Evolutionary conservation across 1,140 invertebrate species (phyloP).

Genomic region (Drosophila mojavensis): DNA sequence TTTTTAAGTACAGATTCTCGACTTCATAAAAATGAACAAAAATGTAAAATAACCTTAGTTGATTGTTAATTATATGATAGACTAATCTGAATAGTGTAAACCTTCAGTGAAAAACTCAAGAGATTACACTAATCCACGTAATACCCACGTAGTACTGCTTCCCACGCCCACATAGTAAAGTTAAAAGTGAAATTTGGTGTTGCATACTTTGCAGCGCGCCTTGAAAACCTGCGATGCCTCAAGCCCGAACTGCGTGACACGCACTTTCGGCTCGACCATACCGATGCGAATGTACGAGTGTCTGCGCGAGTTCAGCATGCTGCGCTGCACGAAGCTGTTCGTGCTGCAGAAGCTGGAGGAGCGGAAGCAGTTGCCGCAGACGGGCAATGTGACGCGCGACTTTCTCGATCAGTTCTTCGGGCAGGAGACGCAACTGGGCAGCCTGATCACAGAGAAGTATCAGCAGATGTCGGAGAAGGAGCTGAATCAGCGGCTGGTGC

Average conservation of each 20-base stretch:
- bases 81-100: too few relatives aligned
- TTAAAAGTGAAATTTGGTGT: conserved; percentile 1
- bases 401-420: conserved; percentile 80
- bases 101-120: too few relatives aligned
- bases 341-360: conserved; percentile 80
- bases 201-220: conserved; percentile 46
- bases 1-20: too few relatives aligned
- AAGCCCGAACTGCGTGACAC: conserved; percentile 57
- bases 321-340: conserved; percentile 83
- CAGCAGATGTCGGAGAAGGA: conserved; percentile 71
- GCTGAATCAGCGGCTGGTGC: conserved; percentile 68
- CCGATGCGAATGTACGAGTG: conserved; percentile 82
- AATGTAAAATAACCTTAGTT: too few relatives aligned
- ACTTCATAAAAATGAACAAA: too few relatives aligned
- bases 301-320: conserved; percentile 60
- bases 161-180: too few relatives aligned
- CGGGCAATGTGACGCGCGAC: conserved; percentile 75
- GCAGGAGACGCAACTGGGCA: conserved; percentile 66
- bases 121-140: too few relatives aligned
- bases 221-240: conserved; percentile 50
- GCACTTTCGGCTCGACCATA: conserved; percentile 72
- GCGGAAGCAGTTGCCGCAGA: conserved; percentile 48
- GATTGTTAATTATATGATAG: too few relatives aligned
- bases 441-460: conserved; percentile 67
- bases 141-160: too few relatives aligned